These are phyloP conservation scores for Sylvietta virens DNA, from an alignment of 2,113 vertebrate genomes.

Conservation along the genomic window DNA sequence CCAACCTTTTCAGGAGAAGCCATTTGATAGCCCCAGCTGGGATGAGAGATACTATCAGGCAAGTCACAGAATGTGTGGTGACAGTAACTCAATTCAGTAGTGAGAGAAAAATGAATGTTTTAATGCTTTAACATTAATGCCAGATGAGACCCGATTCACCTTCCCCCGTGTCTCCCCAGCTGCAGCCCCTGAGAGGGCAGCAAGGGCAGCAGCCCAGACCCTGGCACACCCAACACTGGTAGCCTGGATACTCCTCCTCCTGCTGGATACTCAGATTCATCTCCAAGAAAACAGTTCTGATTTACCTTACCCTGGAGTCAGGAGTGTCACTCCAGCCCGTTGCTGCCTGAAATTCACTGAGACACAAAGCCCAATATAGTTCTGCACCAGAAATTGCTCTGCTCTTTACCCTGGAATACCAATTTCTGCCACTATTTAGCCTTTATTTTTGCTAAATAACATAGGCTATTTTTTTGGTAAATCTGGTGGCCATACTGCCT, in stretches of 20 bases:
- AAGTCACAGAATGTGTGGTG: neutral
- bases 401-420: neutral
- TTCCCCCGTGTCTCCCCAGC: neutral
- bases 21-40: neutral
- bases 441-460: rapidly evolving
- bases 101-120: neutral
- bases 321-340: neutral
- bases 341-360: neutral
- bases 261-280: neutral
- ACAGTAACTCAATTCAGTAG: neutral
- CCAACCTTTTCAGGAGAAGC: neutral
- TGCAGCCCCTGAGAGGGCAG: neutral
- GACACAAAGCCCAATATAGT: neutral
- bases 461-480: no score
- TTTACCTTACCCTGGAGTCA: neutral
- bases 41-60: neutral
- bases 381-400: neutral
- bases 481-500: neutral
- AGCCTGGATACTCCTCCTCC: neutral
- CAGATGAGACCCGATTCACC: neutral
- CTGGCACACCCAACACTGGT: neutral
- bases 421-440: neutral
- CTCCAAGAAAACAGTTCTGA: neutral
- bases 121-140: neutral
- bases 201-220: neutral